Evolutionary conservation across 2,888 invertebrate species (phyloP).

Genomic region (Euspilapteryx auroguttella): DNA sequence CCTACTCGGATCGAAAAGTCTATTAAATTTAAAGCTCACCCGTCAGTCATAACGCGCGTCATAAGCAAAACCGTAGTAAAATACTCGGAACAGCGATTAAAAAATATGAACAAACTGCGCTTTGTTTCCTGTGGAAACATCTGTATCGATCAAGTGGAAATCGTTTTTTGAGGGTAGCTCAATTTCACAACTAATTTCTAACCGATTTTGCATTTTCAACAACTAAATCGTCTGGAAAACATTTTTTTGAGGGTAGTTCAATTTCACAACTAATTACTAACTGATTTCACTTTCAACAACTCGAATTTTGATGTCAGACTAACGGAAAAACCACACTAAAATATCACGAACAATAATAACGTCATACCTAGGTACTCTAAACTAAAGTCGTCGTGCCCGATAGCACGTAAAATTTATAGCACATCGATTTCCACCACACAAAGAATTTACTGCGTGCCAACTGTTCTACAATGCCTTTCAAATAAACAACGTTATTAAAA

Average conservation of each 20-base stretch:
- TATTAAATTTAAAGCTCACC: neutral
- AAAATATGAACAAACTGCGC: neutral
- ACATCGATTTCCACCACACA: constrained; percentile 3
- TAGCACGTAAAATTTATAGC: too few species aligned
- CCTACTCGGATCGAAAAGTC: neutral
- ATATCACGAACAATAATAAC: constrained; percentile 1
- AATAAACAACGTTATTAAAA: constrained; percentile 1
- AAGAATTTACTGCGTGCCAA: constrained; percentile 6
- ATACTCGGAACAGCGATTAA: neutral
- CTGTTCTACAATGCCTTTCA: constrained; percentile 4
- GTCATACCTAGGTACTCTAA: too few species aligned
- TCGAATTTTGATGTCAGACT: constrained; percentile 4
- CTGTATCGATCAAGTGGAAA: neutral
- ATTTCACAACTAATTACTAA: constrained; percentile 1
- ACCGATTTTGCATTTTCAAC: too few species aligned
- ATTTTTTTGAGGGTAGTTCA: neutral
- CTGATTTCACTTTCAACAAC: constrained; percentile 6
- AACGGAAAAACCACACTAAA: constrained; percentile 6
- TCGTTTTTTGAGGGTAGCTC: too few species aligned
- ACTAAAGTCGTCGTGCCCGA: too few species aligned
- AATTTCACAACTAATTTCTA: neutral
- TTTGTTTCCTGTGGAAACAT: neutral
- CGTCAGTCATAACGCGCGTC: neutral
- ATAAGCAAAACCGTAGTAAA: neutral
- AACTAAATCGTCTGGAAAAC: neutral